Conservation (phyloP, 2,888 invertebrate genomes). For the Melanotus villosus region DNA sequence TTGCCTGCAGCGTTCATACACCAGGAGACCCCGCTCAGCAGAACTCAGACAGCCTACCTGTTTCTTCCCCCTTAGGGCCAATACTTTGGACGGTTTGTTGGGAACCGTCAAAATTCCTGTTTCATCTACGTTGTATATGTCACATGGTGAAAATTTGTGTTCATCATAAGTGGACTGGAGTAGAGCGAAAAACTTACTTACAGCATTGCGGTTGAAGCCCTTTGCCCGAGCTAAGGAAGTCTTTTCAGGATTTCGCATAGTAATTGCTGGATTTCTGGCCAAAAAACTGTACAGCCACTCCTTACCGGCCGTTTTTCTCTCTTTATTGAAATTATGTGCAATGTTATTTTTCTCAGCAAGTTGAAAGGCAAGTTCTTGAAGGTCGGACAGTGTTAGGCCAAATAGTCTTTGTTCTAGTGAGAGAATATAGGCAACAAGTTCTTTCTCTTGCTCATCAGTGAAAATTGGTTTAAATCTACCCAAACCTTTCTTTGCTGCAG, state of each 20-base stretch:
- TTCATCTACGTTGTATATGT: background rate
- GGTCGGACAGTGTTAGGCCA: background rate
- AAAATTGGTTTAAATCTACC: background rate
- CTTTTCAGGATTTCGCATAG: background rate
- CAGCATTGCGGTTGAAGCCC: background rate
- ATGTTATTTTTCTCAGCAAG: background rate
- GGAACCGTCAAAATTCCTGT: constrained; percentile 2
- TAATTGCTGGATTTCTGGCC: background rate
- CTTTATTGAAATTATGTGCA: background rate
- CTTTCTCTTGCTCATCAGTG: background rate
- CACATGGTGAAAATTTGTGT: background rate
- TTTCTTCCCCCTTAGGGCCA: background rate
- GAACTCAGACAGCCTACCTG: background rate
- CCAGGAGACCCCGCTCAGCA: background rate
- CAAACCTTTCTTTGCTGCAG: background rate
- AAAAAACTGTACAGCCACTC: background rate
- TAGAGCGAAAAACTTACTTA: background rate
- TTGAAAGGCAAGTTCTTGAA: background rate
- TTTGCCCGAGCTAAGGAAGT: background rate
- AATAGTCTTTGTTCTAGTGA: background rate
- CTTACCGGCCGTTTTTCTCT: background rate
- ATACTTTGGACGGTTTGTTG: background rate
- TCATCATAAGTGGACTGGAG: background rate
- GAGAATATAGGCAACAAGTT: background rate
- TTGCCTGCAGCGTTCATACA: background rate